Conservation (phyloP, 2,113 vertebrate genomes). For the Indri indri region DNA sequence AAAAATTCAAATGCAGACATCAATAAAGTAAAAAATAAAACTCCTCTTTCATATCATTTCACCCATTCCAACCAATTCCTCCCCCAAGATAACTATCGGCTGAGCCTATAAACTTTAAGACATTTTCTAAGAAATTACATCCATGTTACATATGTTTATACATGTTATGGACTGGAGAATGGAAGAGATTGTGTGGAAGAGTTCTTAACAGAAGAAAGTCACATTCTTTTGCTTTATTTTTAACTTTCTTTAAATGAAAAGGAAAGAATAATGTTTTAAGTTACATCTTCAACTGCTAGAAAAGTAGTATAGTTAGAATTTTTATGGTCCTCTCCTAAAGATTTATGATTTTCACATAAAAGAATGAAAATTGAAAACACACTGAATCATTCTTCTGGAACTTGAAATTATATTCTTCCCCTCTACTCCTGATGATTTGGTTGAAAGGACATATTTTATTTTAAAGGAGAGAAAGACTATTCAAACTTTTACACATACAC, state of each 20-base stretch:
- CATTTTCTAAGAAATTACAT: neutral
- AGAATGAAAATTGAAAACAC: neutral
- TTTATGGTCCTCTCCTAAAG: neutral
- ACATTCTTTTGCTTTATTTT: neutral
- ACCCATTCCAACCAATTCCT: neutral
- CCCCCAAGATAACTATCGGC: neutral
- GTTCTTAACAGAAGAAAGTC: neutral
- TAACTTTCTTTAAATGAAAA: neutral
- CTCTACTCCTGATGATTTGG: neutral
- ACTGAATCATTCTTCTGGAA: neutral
- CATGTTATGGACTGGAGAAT: neutral
- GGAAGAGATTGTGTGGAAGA: neutral
- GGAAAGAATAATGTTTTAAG: neutral
- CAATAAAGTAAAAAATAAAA: neutral
- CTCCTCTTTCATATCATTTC: neutral
- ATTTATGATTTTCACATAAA: slow-evolving; percentile 33
- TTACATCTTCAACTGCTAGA: neutral
- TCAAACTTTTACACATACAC: neutral
- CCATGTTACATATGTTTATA: neutral
- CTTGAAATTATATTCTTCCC: neutral
- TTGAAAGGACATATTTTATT: neutral
- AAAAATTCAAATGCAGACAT: neutral
- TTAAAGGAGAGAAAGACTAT: neutral
- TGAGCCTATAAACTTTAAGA: neutral
- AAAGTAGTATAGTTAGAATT: neutral